phyloP scores from a whole-genome alignment of 2,797 vertebrate genomes.

The Echeneis naucrates region DNA sequence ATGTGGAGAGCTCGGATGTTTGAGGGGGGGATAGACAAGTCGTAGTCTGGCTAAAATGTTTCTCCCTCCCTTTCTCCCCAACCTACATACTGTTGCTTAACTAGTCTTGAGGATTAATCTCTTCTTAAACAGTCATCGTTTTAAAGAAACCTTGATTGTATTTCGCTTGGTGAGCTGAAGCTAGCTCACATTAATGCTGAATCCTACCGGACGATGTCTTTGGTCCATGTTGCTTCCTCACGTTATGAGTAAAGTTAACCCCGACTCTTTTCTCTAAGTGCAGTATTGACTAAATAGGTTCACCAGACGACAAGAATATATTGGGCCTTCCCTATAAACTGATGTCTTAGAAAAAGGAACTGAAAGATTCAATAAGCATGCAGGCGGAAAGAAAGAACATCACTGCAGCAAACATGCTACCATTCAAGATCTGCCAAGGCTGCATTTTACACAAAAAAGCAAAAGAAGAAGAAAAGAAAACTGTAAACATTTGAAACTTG shows the following conservation, averaged over 20 bases:
- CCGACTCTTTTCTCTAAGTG: not conserved
- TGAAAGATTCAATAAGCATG: not conserved
- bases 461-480: constrained; percentile 28
- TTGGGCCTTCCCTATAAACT: no score
- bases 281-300: not conserved
- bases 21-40: not conserved
- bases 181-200: not conserved
- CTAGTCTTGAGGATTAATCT: no score
- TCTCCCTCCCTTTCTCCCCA: not conserved
- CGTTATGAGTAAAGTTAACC: not conserved
- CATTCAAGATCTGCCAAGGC: not conserved
- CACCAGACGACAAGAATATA: not conserved
- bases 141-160: not conserved
- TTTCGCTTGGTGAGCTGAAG: not conserved
- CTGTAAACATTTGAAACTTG: constrained; percentile 32
- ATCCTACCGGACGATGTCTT: not conserved
- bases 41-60: not conserved
- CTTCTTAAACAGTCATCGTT: not conserved
- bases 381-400: not conserved
- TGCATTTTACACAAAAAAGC: not conserved
- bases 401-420: not conserved
- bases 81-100: not conserved
- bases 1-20: not conserved
- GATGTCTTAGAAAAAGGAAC: not conserved
- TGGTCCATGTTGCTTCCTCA: not conserved